Evolutionary conservation across 2,888 invertebrate genomes (phyloP).

Genomic region (Drosophila trichaetosa): DNA sequence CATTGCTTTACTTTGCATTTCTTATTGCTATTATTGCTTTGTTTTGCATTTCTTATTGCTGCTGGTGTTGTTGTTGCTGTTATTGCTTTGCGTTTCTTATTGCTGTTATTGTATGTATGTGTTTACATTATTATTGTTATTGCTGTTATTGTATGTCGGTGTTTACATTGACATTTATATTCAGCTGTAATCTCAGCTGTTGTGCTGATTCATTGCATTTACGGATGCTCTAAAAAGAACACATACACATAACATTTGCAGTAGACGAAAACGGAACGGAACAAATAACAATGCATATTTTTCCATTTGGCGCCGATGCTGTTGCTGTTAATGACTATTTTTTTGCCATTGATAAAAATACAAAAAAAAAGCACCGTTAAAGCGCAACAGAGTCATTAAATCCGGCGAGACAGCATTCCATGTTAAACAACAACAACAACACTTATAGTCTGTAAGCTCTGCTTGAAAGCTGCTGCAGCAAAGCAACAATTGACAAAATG

Average conservation of each 20-base stretch:
- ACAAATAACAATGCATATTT: slow-evolving; percentile 38
- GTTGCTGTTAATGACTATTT: slow-evolving; percentile 30
- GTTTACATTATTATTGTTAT: not conserved
- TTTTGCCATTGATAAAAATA: slow-evolving; percentile 68
- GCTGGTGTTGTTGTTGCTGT: slow-evolving; percentile 3
- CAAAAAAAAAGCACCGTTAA: slow-evolving; percentile 64
- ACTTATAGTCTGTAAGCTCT: slow-evolving; percentile 48
- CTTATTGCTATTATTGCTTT: not conserved
- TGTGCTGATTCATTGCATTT: slow-evolving; percentile 45
- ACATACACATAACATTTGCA: not conserved
- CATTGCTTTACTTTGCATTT: slow-evolving; percentile 10
- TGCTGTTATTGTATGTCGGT: not conserved
- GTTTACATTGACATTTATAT: slow-evolving; percentile 1
- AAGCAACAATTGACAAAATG: slow-evolving; percentile 59
- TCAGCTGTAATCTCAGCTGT: slow-evolving; percentile 33
- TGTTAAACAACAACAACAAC: slow-evolving; percentile 53
- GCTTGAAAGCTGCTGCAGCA: slow-evolving; percentile 35
- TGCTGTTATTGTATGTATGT: not conserved
- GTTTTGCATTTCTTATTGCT: not conserved
- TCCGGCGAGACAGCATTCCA: slow-evolving; percentile 81
- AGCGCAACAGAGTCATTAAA: slow-evolving; percentile 79
- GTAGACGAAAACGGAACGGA: slow-evolving; percentile 51
- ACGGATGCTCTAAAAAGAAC: slow-evolving; percentile 2
- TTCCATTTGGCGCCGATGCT: slow-evolving; percentile 22
- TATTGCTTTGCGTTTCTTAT: slow-evolving; percentile 2